These are phyloP conservation scores for Blastobasis lacticolella DNA, from an alignment of 2,888 invertebrate species.

Conservation along the genomic window DNA sequence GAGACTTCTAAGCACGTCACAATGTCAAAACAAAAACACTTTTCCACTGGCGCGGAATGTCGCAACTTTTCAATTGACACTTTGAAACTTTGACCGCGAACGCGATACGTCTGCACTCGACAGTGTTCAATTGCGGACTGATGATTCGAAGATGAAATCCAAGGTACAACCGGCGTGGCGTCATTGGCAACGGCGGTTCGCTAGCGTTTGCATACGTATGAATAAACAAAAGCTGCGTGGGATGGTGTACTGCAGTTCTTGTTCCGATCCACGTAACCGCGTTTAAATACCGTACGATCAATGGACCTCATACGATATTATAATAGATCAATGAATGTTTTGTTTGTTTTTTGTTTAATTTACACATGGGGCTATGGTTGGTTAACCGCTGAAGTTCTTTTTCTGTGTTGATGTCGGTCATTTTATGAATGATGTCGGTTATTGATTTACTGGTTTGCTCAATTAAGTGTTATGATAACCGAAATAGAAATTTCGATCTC, in stretches of 20 bases:
- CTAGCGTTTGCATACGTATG: constrained; percentile 22
- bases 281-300: too few species aligned
- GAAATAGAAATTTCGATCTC: too few species aligned
- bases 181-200: constrained; percentile 33
- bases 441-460: too few species aligned
- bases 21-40: constrained; percentile 22
- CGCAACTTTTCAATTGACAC: constrained; percentile 33
- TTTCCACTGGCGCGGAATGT: constrained; percentile 26
- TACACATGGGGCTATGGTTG: too few species aligned
- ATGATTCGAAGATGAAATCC: constrained; percentile 22
- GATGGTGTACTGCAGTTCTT: constrained; percentile 23
- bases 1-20: constrained; percentile 15
- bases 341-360: too few species aligned
- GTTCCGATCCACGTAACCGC: too few species aligned
- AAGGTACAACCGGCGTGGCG: constrained; percentile 26
- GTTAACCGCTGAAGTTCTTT: too few species aligned
- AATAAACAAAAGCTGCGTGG: constrained; percentile 12
- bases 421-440: too few species aligned
- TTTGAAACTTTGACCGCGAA: constrained; percentile 1
- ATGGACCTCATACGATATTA: too few species aligned
- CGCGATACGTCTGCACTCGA: constrained; percentile 30
- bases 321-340: too few species aligned
- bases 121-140: constrained; percentile 41
- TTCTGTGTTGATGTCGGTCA: too few species aligned
- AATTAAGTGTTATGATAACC: too few species aligned